Base-by-base conservation (phyloP, 2,888 invertebrate species). In the Pilophorus perplexus region DNA sequence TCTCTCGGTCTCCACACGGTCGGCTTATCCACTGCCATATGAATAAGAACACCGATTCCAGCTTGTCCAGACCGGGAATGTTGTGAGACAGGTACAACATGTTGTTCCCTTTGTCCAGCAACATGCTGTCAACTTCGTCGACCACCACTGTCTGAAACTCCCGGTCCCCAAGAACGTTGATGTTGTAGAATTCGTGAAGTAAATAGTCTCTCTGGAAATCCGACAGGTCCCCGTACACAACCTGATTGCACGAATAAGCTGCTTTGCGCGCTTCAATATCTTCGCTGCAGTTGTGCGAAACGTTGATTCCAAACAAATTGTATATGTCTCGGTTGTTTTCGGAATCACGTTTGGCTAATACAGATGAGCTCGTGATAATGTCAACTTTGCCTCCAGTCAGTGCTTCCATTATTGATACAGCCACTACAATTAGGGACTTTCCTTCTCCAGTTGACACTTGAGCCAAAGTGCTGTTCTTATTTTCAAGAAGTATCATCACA, bases 51-150 rank as follows among this genome's bases (percentile, higher is more conserved):
- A 77, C 67, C 1, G 74, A 71, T 68, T 76, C 75, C 10, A 79
- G 72, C 27, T 74, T 72, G 42, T 77, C 75, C 64, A 79, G 66
- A 2, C 74, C 76, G 6, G 76, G 73, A 22, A 77, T 70, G 12
- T 74, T 73, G 37, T 76, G 74, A 1, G 76, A 76, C 28, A 79
- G 71, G 59, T 77, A 76, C 2, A 77, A 72, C 28, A 76, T 75
- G 68, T 78, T 75, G 50, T 74, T 75, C 3, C 77, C 77, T 50
- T 77, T 76, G 70, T 79, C 79, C 2, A 79, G 72, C 37, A 78
- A 66, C 77, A 79, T 77, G 67, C 75, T 76, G 67, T 79, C 79
- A 0, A 78, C 78, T 72, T 79, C 79, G 67, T 79, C 79, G 2
- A 78, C 73, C 6, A 79, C 74, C 0, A 77, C 74, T 14, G 70